Base-by-base conservation (phyloP, 2,113 vertebrate species). In the Phaetusa simplex region DNA sequence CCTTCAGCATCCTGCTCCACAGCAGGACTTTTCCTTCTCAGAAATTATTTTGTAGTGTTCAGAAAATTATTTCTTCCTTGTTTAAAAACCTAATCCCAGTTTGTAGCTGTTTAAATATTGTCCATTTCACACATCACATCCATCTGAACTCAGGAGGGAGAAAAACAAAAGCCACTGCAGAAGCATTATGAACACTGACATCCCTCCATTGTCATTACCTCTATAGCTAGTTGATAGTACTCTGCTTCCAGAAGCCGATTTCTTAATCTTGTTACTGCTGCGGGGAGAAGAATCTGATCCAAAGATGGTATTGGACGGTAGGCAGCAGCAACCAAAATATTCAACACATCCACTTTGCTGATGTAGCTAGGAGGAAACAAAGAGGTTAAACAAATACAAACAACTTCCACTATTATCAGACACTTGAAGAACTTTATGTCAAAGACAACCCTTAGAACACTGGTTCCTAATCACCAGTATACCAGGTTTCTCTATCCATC, bases 281-380 rank as follows among this genome's bases (percentile, higher is more conserved):
- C 93, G 2, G 98, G 99, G 93, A 99, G 99, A 86, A 99, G 95
- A 95, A 99, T 99, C 96, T 99, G 99, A 70, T 99, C 99, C 94
- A 99, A 98, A 91, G 99, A 99, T 5, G 99, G 99, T 73, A 99
- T 90, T 6, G 99, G 99, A 93, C 98, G 99, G 97, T 99, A 99
- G 88, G 99, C 99, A 80, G 99, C 99, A 53, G 95, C 95, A 92
- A 99, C 99, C 50, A 99, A 98, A 91, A 99, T 99, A 96, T 99
- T 99, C 76, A 99, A 98, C 59, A 99, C 99, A 49, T 99, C 99
- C 14, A 99, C 99, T 97, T 99, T 99, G 98, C 99, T 99, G 98
- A 99, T 99, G 92, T 99, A 99, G 96, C 99, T 99, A 82, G 58
- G n/a, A 69, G 90, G 90, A 90, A 56, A 62, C 65, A 81, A 67